Evolutionary conservation across 2,113 vertebrate species (phyloP).

Genomic region (Pygathrix nemaeus): DNA sequence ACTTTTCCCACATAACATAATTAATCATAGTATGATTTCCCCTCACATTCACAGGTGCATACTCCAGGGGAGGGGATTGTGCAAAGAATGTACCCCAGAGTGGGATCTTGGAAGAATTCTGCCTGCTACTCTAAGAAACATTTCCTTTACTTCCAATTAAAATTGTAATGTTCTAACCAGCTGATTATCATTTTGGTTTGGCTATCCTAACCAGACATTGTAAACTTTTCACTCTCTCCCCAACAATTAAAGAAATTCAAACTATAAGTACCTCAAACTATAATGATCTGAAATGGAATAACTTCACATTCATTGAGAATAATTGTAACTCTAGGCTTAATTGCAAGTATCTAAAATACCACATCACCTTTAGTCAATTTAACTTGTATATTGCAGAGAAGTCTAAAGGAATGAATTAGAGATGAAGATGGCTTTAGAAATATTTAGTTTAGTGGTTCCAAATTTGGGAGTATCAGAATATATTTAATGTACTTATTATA

Average conservation of each 20-base stretch:
- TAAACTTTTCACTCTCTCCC: not conserved
- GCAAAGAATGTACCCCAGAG: not conserved
- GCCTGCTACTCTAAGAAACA: not conserved
- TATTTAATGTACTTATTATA: too few species aligned
- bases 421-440: not conserved
- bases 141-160: not conserved
- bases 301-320: not conserved
- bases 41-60: not conserved
- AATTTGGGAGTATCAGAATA: not conserved
- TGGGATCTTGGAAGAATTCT: not conserved
- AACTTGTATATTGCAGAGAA: not conserved
- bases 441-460: not conserved
- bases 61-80: not conserved
- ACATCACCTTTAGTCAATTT: not conserved
- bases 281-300: not conserved
- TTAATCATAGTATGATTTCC: not conserved
- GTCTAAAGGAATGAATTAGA: not conserved
- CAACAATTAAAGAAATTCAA: not conserved
- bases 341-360: not conserved
- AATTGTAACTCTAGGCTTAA: not conserved
- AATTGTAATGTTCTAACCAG: not conserved
- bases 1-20: not conserved
- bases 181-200: not conserved
- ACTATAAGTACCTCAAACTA: not conserved
- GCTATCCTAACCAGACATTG: not conserved